Conservation (phyloP, 2,113 vertebrate species). For the Phrynocephalus versicolor region DNA sequence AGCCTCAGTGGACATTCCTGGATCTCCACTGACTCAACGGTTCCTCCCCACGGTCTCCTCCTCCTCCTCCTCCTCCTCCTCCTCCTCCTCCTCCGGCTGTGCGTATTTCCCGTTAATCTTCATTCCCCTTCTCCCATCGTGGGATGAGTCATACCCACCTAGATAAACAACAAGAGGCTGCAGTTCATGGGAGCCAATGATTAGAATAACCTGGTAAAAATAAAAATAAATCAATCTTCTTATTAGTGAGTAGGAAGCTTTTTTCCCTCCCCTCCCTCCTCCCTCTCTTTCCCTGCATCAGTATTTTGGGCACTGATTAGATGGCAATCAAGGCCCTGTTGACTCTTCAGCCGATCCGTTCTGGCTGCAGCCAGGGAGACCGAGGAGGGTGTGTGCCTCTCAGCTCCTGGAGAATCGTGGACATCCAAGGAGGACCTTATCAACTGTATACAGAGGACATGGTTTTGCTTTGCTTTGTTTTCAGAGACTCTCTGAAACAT, state of each 20-base stretch:
- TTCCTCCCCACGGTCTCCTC: not conserved
- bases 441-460: too few relatives aligned
- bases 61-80: not conserved
- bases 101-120: not conserved
- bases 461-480: too few relatives aligned
- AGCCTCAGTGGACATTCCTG: too few relatives aligned
- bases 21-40: too few relatives aligned
- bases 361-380: not conserved
- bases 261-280: too few relatives aligned
- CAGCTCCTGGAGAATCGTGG: too few relatives aligned
- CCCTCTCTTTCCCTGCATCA: not conserved
- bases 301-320: slow-evolving; percentile 3
- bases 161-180: slow-evolving; percentile 16
- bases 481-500: too few relatives aligned
- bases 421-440: too few relatives aligned
- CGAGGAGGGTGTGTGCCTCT: too few relatives aligned
- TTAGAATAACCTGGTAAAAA: slow-evolving; percentile 30
- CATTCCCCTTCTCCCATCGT: not conserved
- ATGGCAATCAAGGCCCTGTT: slow-evolving; percentile 14
- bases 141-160: slow-evolving; percentile 11
- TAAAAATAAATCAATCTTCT: slow-evolving; percentile 37
- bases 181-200: slow-evolving; percentile 28
- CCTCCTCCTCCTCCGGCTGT: not conserved
- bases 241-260: slow-evolving; percentile 2
- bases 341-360: not conserved